Evolutionary conservation across 1,140 invertebrate species (phyloP).

Genomic region (Melitaea cinxia): DNA sequence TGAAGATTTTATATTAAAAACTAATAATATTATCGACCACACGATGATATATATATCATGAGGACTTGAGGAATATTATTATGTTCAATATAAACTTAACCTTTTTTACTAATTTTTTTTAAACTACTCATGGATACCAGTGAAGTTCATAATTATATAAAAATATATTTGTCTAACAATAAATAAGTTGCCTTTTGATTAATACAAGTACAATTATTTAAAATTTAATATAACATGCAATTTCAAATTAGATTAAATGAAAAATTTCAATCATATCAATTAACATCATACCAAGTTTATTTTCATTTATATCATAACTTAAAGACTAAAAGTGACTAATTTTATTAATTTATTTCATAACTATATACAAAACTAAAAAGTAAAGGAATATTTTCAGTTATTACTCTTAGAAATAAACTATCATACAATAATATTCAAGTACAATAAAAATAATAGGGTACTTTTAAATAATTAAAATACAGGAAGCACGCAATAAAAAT

Average conservation of each 20-base stretch:
- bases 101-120: too few species aligned
- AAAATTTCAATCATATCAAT: background rate
- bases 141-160: background rate
- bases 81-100: too few species aligned
- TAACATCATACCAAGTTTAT: background rate
- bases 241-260: background rate
- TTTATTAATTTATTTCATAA: constrained; percentile 1
- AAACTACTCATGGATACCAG: too few species aligned
- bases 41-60: too few species aligned
- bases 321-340: constrained; percentile 10
- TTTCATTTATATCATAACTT: background rate
- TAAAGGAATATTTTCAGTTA: constrained; percentile 21
- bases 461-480: constrained; percentile 22
- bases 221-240: background rate
- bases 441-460: constrained; percentile 17
- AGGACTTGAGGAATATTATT: too few species aligned
- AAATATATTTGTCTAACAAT: constrained; percentile 9
- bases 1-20: constrained; percentile 4
- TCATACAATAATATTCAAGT: constrained; percentile 19
- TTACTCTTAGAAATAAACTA: constrained; percentile 22
- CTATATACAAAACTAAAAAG: constrained; percentile 21
- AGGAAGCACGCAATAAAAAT: constrained; percentile 42
- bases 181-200: background rate
- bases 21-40: constrained; percentile 11
- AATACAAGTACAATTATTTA: background rate